A percentile compares a stretch with the other conserved stretches of the same genome.
These are phyloP conservation scores for Eupeodes latifasciatus DNA, from an alignment of 2,888 invertebrate genomes.

Conservation along the genomic window DNA sequence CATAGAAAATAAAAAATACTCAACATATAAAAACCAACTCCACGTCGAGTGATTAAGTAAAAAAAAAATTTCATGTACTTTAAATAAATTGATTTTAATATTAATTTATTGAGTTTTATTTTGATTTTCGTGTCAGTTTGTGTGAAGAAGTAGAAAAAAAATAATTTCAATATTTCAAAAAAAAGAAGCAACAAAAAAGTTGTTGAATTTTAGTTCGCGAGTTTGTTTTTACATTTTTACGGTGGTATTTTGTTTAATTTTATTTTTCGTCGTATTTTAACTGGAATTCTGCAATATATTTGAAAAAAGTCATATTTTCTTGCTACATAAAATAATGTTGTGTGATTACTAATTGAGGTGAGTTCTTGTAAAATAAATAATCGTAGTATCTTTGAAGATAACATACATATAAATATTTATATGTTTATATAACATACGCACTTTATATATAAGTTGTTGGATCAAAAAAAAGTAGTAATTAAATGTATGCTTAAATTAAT, in stretches of 20 bases:
- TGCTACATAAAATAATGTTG: slow-evolving; percentile 23
- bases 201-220: slow-evolving; percentile 32
- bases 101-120: slow-evolving; percentile 25
- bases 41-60: slow-evolving; percentile 27
- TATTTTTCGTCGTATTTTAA: slow-evolving; percentile 32
- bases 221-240: slow-evolving; percentile 19
- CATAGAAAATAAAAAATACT: slow-evolving; percentile 45
- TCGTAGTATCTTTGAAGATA: neutral
- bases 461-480: slow-evolving; percentile 10
- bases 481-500: slow-evolving; percentile 56
- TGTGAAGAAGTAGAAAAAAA: slow-evolving; percentile 38
- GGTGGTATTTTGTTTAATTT: neutral
- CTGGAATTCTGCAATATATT: slow-evolving; percentile 49
- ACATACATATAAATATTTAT: neutral
- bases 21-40: slow-evolving; percentile 4
- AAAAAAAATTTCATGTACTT: slow-evolving; percentile 28
- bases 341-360: slow-evolving; percentile 63
- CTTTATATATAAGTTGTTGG: neutral
- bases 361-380: slow-evolving; percentile 34
- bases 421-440: neutral
- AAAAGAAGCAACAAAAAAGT: slow-evolving; percentile 45
- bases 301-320: neutral
- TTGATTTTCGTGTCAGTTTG: slow-evolving; percentile 29
- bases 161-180: neutral
- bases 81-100: slow-evolving; percentile 56